Percentiles rank a stretch among this genome's conserved stretches.
phyloP scores from a whole-genome alignment of 2,888 invertebrate genomes.

The Leptopilina drosophilae region DNA sequence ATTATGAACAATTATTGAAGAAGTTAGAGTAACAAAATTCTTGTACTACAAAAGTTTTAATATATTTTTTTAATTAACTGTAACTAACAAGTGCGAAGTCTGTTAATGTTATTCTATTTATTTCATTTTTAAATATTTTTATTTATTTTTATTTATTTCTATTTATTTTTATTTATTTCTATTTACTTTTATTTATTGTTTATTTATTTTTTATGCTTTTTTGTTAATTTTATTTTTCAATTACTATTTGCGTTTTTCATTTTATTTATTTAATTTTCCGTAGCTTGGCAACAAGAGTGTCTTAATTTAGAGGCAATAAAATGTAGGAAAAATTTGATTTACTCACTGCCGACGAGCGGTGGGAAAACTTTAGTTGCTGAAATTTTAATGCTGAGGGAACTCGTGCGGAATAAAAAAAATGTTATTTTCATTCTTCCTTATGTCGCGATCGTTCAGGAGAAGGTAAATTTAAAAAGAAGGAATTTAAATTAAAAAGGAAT shows the following conservation, averaged over 20 bases:
- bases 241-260: background rate
- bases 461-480: constrained; percentile 79
- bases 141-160: background rate
- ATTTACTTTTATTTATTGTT: too few species aligned
- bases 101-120: too few species aligned
- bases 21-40: too few species aligned
- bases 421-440: constrained; percentile 94
- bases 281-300: constrained; percentile 97
- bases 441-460: constrained; percentile 98
- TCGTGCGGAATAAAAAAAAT: constrained; percentile 88
- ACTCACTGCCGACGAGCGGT: constrained; percentile 96
- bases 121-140: too few species aligned
- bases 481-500: too few species aligned
- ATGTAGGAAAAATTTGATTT: constrained; percentile 88
- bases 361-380: constrained; percentile 99
- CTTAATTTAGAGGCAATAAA: constrained; percentile 86
- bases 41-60: too few species aligned
- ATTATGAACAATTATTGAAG: too few species aligned
- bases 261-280: background rate
- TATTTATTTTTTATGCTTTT: background rate
- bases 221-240: background rate
- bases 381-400: constrained; percentile 92
- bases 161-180: too few species aligned
- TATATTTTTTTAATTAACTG: too few species aligned
- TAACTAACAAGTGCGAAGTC: too few species aligned